Percentiles rank a stretch among this genome's conserved stretches.
Conservation (phyloP, 1,140 invertebrate genomes). For the Diorhabda carinulata region DNA sequence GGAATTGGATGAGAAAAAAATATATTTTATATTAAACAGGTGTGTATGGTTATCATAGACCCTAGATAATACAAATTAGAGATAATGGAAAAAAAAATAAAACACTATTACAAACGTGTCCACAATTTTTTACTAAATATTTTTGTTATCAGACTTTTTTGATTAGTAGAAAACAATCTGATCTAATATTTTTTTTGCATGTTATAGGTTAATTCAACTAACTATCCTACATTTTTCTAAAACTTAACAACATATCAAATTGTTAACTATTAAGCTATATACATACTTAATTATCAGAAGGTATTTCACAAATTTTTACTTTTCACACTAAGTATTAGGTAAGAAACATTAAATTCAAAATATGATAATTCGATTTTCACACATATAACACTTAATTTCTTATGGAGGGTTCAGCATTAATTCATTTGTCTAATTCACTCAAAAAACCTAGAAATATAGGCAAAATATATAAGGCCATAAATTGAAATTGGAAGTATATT, state of each 20-base stretch:
- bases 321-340: too few species aligned
- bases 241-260: conserved; percentile 25
- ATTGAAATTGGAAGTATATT: too few species aligned
- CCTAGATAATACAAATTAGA: not conserved
- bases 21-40: not conserved
- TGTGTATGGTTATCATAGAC: not conserved
- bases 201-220: conserved; percentile 24
- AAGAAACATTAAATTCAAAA: too few species aligned
- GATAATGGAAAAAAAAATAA: not conserved
- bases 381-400: too few species aligned
- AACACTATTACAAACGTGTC: not conserved
- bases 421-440: too few species aligned
- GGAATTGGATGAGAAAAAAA: not conserved
- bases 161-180: not conserved
- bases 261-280: conserved; percentile 23
- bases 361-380: too few species aligned
- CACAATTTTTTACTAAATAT: not conserved
- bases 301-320: not conserved
- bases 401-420: too few species aligned
- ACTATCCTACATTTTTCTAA: conserved; percentile 13
- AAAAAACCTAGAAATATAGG: too few species aligned
- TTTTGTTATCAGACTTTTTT: not conserved
- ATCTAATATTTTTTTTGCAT: not conserved
- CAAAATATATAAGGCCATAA: too few species aligned
- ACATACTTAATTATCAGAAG: conserved; percentile 20